Base-by-base conservation (phyloP, 2,797 vertebrate genomes). In the Poeciliopsis paucimaculata region DNA sequence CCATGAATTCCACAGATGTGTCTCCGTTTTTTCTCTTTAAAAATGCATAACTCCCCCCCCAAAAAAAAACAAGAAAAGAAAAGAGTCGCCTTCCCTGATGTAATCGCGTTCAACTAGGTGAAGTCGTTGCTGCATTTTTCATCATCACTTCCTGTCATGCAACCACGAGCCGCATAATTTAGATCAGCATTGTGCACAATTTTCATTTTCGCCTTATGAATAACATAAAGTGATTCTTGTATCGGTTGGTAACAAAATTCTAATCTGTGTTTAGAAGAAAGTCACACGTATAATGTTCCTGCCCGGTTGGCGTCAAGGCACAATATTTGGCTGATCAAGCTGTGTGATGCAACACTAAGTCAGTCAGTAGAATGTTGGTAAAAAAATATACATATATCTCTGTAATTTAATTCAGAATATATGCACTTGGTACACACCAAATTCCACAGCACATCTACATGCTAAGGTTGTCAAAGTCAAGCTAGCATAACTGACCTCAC, bases 131-230 rank as follows among this genome's bases (percentile, higher is more conserved):
- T 71, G 41, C 68, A 45, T 71, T 71, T 45, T 71, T 71, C 68
- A 36, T 73, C 46, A 34, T 73, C 72, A 26, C 31, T 51, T 73
- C 72, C 72, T 73, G 45, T 51, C 31, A 15, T 23, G 72, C 72
- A 53, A 36, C 51, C 47, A 23, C 8, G 18, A 73, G 45, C 13
- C 31, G 2, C 47, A 51, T 34, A 73, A 34, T 68, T 23, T 34
- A 73, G 45, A 20, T 51, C 47, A 36, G 20, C 46, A 36, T 73
- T 34, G 47, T 36, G 47, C 68, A 70, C 57, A 45, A 71, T 6
- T 68, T 26, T 68, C 43, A n/a, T 16, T 45, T 15, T 46, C 39
- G 16, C 26, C n/a, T 71, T 1, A 28, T 46, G 68, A 23, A 43
- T 1, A 46, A 46, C 26, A 8, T 7, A n/a, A 26, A 11, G 10